A percentile compares a stretch with the other conserved stretches of the same genome.
Conservation (phyloP, 2,797 vertebrate genomes). For the Lepus townsendii region DNA sequence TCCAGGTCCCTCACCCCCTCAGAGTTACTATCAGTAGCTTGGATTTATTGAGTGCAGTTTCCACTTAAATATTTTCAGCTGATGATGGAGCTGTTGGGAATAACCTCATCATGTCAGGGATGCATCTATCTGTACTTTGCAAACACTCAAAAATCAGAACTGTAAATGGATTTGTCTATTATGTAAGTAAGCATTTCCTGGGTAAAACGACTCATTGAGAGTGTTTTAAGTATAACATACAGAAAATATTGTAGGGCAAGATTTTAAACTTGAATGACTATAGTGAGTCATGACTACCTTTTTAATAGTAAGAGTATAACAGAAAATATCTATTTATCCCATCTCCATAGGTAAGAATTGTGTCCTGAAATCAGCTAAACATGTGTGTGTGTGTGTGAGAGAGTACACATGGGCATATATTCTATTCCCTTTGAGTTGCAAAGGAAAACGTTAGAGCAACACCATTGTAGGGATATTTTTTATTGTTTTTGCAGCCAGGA, state of each 20-base stretch:
- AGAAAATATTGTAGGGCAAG: background rate
- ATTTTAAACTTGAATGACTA: conserved; percentile 11
- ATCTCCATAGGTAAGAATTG: background rate
- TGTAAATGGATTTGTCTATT: background rate
- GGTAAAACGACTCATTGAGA: background rate
- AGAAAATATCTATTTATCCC: background rate
- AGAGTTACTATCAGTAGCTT: no score
- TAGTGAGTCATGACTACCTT: background rate
- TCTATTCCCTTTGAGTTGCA: background rate
- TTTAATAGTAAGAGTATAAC: background rate
- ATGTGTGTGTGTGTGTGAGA: no score
- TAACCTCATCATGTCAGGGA: no score
- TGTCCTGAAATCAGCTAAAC: background rate
- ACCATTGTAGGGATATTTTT: background rate
- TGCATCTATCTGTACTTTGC: background rate
- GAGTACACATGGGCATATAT: background rate
- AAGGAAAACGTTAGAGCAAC: background rate
- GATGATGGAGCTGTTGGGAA: no score
- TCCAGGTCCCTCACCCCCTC: no score
- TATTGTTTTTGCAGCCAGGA: background rate
- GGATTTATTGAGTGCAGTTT: no score
- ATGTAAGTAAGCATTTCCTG: background rate
- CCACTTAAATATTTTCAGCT: no score
- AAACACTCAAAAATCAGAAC: conserved; percentile 21
- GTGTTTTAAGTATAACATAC: background rate